Percentiles rank a stretch among this genome's conserved stretches.
Evolutionary conservation across 2,888 invertebrate species (phyloP).

Genomic region (Leistus spinibarbis): DNA sequence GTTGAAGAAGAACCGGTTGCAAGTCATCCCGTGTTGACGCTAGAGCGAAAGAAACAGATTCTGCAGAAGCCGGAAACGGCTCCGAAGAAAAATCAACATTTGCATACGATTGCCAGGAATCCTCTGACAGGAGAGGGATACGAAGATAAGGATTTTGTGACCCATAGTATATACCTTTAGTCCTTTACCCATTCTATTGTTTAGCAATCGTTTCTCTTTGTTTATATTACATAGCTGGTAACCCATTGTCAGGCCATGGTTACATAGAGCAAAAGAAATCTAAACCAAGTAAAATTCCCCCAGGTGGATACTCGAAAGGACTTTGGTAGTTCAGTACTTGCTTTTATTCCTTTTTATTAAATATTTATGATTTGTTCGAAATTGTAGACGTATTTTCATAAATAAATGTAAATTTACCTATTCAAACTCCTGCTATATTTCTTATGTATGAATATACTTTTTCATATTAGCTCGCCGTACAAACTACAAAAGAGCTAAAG

Average conservation of each 20-base stretch:
- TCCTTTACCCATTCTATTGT: neutral
- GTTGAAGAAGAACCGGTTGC: neutral
- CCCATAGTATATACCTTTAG: conserved; percentile 43
- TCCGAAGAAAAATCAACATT: neutral
- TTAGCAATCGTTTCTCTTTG: neutral
- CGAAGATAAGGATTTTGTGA: conserved; percentile 50
- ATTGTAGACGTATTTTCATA: too few species aligned
- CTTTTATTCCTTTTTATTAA: too few species aligned
- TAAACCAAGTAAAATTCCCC: conserved; percentile 52
- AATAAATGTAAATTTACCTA: too few species aligned
- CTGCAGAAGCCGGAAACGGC: neutral
- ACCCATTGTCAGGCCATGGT: conserved; percentile 53
- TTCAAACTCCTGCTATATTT: too few species aligned
- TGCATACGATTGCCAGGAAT: conserved; percentile 47
- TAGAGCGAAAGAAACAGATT: neutral
- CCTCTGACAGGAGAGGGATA: conserved; percentile 54
- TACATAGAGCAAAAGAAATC: conserved; percentile 46
- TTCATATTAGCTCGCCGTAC: too few species aligned
- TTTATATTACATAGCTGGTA: conserved; percentile 51
- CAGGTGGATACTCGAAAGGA: conserved; percentile 55
- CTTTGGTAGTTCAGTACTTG: conserved; percentile 53
- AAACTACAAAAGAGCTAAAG: too few species aligned
- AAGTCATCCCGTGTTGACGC: neutral
- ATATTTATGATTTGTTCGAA: too few species aligned
- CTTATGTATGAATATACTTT: too few species aligned